Base-by-base conservation (phyloP, 2,113 vertebrate species). In the Piliocolobus tephrosceles region DNA sequence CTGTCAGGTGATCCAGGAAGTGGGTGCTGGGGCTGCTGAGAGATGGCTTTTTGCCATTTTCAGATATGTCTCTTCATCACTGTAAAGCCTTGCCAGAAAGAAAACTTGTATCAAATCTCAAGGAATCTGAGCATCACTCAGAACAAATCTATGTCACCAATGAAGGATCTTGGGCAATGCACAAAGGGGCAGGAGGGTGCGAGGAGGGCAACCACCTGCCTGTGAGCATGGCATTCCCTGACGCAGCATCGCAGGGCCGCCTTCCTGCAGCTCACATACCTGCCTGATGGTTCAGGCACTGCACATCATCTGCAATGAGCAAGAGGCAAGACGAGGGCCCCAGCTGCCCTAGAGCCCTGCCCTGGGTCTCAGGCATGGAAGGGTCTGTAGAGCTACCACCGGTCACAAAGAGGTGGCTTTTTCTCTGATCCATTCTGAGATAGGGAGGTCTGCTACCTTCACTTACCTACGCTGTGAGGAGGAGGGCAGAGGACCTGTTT, bases 321-420 rank as follows among this genome's bases (percentile, higher is more conserved):
- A 14, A 35, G 38, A 50, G 45, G 6, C 10, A 13, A 32, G 35
- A 20, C 0, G 3, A 40, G 18, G 40, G 40, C 14, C 43, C 76
- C 6, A 1, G 22, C 35, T 8, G 3, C 18, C n/a, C 2, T 18
- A 68, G 18, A 32, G 30, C 47, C 1, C 4, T 20, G 32, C 40
- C 12, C 40, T 2, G 13, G 30, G 43, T 45, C 61, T 45, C 16
- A 2, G 43, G 45, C 43, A 32, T 25, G 0, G 14, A 23, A 73
- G 76, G 8, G 16, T 55, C 52, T 55, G 7, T 2, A 12, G 57
- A 7, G 0, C 45, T 18, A 4, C 2, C 4, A 16, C 17, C 2
- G 14, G 66, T 47, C 40, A 43, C 10, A 0, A 22, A 52, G 64
- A 0, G 0, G 3, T 2, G 1, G 0, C 25, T 27, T 94, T 12